Percentiles rank a stretch among this genome's conserved stretches.
Evolutionary conservation across 1,140 invertebrate species (phyloP).

Genomic region (Drosophila simulans): DNA sequence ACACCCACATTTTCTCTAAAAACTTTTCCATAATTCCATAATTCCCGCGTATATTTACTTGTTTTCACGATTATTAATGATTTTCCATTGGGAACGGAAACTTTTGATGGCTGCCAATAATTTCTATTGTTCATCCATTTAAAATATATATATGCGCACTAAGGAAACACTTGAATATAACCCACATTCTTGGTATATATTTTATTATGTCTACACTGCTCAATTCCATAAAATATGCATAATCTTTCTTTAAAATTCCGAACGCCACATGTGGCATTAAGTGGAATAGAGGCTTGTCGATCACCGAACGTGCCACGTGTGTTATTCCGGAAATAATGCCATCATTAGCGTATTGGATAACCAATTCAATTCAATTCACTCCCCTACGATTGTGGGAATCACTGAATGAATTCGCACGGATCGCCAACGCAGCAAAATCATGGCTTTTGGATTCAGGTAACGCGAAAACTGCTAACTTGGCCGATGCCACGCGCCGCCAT

Average conservation of each 20-base stretch:
- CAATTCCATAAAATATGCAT: conserved; percentile 19
- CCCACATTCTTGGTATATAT: conserved; percentile 7
- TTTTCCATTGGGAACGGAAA: conserved; percentile 20
- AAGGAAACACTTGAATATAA: conserved; percentile 21
- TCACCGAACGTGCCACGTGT: conserved; percentile 28
- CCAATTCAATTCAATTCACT: conserved; percentile 9
- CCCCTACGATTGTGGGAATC: conserved; percentile 25
- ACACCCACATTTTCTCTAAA: not conserved
- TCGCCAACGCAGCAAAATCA: conserved; percentile 24
- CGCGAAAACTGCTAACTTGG: conserved; percentile 38
- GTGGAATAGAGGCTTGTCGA: not conserved
- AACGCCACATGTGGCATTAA: conserved; percentile 38
- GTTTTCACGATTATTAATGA: conserved; percentile 10
- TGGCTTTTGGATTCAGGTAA: conserved; percentile 22
- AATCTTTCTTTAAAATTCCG: conserved; percentile 25
- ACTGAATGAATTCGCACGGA: conserved; percentile 28
- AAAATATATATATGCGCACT: conserved; percentile 19
- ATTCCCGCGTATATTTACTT: not conserved
- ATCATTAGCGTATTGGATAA: not conserved
- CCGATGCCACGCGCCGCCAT: conserved; percentile 57
- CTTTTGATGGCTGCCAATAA: conserved; percentile 24
- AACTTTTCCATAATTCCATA: not conserved
- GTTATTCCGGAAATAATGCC: conserved; percentile 17
- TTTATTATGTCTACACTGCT: not conserved
- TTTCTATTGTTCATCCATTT: conserved; percentile 16